These are phyloP conservation scores for Scaptomyza pallida DNA, from an alignment of 1,140 invertebrate genomes.

Conservation along the genomic window DNA sequence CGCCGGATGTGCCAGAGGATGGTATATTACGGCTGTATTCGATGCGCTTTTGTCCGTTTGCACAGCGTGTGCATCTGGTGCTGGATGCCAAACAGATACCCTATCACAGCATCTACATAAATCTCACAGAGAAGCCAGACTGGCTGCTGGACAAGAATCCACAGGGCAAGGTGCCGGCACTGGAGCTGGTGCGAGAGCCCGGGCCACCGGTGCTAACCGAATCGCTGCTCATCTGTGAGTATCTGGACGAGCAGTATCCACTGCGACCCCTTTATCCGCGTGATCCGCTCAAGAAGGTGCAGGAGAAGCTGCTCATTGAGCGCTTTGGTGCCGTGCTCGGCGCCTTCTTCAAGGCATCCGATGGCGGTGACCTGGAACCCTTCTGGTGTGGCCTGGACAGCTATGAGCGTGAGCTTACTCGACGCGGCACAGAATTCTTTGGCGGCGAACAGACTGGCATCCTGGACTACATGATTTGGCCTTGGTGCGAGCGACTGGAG, in stretches of 20 bases:
- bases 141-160: conserved; percentile 90
- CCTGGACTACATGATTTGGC: conserved; percentile 96
- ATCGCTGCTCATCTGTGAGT: conserved; percentile 92
- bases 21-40: conserved; percentile 92
- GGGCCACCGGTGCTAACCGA: conserved; percentile 88
- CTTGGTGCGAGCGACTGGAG: conserved; percentile 90
- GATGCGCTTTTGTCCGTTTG: conserved; percentile 96
- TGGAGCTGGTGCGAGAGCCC: conserved; percentile 89
- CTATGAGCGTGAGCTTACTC: conserved; percentile 88
- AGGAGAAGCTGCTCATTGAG: conserved; percentile 92
- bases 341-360: conserved; percentile 71
- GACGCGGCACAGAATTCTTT: conserved; percentile 88
- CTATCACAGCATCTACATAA: conserved; percentile 94
- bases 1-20: conserved; percentile 86
- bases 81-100: conserved; percentile 93
- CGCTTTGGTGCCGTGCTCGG: conserved; percentile 84
- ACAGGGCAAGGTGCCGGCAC: conserved; percentile 91
- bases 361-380: conserved; percentile 64
- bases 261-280: conserved; percentile 87
- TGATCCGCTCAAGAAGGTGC: conserved; percentile 91
- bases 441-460: conserved; percentile 90
- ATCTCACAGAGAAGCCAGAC: conserved; percentile 93
- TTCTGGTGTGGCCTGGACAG: conserved; percentile 85
- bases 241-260: conserved; percentile 92
- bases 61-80: conserved; percentile 92